Base-by-base conservation (phyloP, 2,888 invertebrate genomes). In the Bembecia ichneumoniformis region DNA sequence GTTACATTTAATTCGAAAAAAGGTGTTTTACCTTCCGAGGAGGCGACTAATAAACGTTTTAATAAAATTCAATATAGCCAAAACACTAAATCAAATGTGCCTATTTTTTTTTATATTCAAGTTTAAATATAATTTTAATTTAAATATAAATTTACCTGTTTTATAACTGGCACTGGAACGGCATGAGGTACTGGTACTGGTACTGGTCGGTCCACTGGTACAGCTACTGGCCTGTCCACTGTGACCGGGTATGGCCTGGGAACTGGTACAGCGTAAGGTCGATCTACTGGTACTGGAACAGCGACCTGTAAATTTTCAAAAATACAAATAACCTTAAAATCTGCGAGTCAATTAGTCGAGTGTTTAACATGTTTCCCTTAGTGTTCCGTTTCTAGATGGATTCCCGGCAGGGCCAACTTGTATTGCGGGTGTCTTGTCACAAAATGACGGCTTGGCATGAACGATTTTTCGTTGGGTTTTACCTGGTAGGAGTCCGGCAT, bases 171-270 rank as follows among this genome's bases (percentile, higher is more conserved):
- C 11, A 73, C 71, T 0, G 87, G 83, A 1, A 87, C 84, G 0
- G 86, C 82, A 47, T 86, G 86, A 0, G 81, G 84, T 2, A 86
- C 75, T 3, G 89, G 73, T 2, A 87, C 75, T 1, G 79, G 73
- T 35, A 88, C 76, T 55, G 90, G 77, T 59, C 90, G 74, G 77
- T 90, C 82, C 16, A 90, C 84, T 55, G 89, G 77, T 45, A 88
- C 81, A 44, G 89, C 75, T 48, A 88, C 71, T 58, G 82, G 76
- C 71, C 69, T 71, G 68, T 87, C 80, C 48, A 90, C 82, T 50
- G 89, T 59, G 4, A 88, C 87, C 0, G 87, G 79, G 76, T 87
- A 80, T 47, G 89, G 82, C 47, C 69, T 74, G 55, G 88, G 82
- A n/a, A 88, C 83, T 47, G 86, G 66, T 40, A 89, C 82, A 13